A percentile compares a stretch with the other conserved stretches of the same genome.
Evolutionary conservation across 2,888 invertebrate species (phyloP).

Genomic region (Orthosia incerta): DNA sequence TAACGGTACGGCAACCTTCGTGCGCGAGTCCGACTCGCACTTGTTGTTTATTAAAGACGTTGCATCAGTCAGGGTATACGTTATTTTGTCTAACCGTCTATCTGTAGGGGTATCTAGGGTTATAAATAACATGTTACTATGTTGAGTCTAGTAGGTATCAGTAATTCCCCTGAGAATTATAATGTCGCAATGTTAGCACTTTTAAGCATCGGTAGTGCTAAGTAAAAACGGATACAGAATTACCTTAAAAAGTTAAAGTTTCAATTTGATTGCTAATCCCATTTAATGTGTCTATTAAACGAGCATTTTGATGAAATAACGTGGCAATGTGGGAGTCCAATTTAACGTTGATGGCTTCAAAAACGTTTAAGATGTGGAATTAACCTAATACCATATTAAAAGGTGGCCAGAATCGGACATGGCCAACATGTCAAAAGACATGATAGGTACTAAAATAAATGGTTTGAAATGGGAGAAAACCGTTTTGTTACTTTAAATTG

Average conservation of each 20-base stretch:
- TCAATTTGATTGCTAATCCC: constrained; percentile 22
- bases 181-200: neutral
- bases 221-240: neutral
- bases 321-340: constrained; percentile 49
- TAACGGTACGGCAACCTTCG: too few relatives aligned
- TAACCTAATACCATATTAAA: constrained; percentile 46
- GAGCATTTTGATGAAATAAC: constrained; percentile 31
- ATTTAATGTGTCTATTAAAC: constrained; percentile 43
- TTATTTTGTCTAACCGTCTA: neutral
- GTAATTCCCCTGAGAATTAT: too few relatives aligned
- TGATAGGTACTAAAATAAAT: neutral
- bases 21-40: too few relatives aligned
- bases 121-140: neutral
- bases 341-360: constrained; percentile 40
- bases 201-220: neutral
- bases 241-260: constrained; percentile 23
- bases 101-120: neutral
- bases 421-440: constrained; percentile 12
- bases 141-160: neutral
- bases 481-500: neutral
- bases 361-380: constrained; percentile 44
- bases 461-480: neutral
- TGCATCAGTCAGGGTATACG: neutral
- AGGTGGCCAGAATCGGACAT: neutral
- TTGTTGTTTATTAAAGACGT: neutral